Conservation (phyloP, 2,113 vertebrate genomes). For the Psophia crepitans region DNA sequence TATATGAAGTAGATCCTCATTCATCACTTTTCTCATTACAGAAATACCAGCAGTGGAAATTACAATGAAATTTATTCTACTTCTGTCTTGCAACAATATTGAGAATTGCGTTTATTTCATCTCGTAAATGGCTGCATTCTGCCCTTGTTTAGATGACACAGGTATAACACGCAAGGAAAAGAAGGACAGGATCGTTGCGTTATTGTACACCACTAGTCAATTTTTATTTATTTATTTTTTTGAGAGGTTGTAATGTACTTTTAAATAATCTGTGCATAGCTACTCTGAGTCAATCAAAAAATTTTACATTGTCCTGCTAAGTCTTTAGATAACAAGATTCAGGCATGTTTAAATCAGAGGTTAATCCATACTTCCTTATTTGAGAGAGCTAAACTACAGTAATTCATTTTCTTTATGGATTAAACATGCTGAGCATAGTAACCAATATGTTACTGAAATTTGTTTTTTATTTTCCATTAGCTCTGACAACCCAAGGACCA, state of each 20-base stretch:
- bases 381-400: conserved; percentile 48
- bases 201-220: background rate
- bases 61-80: conserved; percentile 17
- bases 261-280: conserved; percentile 54
- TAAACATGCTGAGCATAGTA: conserved; percentile 22
- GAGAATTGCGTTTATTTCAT: conserved; percentile 15
- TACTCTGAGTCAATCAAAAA: conserved; percentile 37
- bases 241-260: background rate
- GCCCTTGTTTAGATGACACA: background rate
- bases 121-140: conserved; percentile 7
- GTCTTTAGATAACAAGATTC: conserved; percentile 49
- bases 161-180: background rate
- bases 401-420: conserved; percentile 69
- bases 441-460: conserved; percentile 41
- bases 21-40: background rate
- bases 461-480: conserved; percentile 34
- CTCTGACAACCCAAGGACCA: background rate
- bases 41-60: conserved; percentile 19
- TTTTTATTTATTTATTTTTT: background rate
- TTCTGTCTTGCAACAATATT: background rate
- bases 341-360: conserved; percentile 62
- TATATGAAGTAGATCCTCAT: background rate
- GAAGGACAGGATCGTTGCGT: background rate
- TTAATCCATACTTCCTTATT: conserved; percentile 70
- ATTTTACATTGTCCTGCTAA: conserved; percentile 13